Percentiles rank a stretch among this genome's conserved stretches.
phyloP scores from a whole-genome alignment of 2,888 invertebrate species.

The Oscheius sp. region DNA sequence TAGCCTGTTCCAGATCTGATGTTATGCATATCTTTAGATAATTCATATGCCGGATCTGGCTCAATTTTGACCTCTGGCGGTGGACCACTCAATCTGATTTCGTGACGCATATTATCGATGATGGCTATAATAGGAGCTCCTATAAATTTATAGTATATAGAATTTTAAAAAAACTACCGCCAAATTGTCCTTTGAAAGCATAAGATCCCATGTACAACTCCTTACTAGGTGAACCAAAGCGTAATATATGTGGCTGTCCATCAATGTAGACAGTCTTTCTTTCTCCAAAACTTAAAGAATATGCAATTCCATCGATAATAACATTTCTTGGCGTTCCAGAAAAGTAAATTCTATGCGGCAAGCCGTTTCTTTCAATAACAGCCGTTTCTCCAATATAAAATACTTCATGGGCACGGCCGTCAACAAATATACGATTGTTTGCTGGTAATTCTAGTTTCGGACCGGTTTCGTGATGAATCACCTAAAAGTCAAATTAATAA shows the following conservation, averaged over 20 bases:
- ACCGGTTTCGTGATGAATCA: conserved; percentile 47
- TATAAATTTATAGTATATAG: neutral
- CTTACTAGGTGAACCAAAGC: conserved; percentile 89
- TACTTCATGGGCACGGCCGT: conserved; percentile 70
- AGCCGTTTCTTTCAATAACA: conserved; percentile 69
- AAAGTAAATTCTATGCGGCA: conserved; percentile 69
- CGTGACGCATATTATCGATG: conserved; percentile 81
- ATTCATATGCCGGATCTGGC: conserved; percentile 80
- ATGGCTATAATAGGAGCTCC: conserved; percentile 84
- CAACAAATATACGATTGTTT: conserved; percentile 70
- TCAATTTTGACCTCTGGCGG: conserved; percentile 93
- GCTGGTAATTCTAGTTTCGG: conserved; percentile 63
- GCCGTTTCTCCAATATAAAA: conserved; percentile 63
- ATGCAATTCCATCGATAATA: conserved; percentile 63
- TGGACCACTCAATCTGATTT: conserved; percentile 86
- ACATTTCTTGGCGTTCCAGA: conserved; percentile 66
- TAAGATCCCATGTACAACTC: conserved; percentile 88
- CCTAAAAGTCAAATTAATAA: neutral
- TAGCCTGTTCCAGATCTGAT: conserved; percentile 35
- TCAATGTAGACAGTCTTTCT: conserved; percentile 69
- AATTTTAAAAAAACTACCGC: conserved; percentile 31
- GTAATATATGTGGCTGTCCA: conserved; percentile 76
- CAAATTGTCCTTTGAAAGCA: conserved; percentile 89
- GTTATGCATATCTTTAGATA: conserved; percentile 71
- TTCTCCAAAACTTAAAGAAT: conserved; percentile 64